Percentiles rank a stretch among this genome's conserved stretches.
phyloP scores from a whole-genome alignment of 2,888 invertebrate genomes.

The Hypsopygia costalis region DNA sequence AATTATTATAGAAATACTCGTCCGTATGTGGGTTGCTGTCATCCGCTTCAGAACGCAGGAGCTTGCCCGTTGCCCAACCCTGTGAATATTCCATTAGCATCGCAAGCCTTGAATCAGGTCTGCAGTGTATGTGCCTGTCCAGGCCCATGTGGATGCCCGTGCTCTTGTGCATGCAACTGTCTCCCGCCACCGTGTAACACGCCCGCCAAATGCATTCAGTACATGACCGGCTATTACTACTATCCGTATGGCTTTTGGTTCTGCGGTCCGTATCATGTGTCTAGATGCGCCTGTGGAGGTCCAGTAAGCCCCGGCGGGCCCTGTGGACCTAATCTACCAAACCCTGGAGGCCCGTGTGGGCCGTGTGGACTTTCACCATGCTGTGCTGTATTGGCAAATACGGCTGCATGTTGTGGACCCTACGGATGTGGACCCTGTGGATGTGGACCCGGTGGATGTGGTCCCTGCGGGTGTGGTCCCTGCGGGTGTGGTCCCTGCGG shows the following conservation, averaged over 20 bases:
- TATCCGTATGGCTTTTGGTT: conserved; percentile 27
- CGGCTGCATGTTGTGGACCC: conserved; percentile 10
- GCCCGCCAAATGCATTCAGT: conserved; percentile 35
- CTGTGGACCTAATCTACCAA: conserved; percentile 6
- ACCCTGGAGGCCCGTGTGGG: conserved; percentile 7
- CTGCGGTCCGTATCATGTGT: conserved; percentile 19
- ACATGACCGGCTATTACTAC: conserved; percentile 45
- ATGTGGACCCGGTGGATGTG: conserved; percentile 19
- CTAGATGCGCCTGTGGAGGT: conserved; percentile 4
- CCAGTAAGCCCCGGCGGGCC: conserved; percentile 6
- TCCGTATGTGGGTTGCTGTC: no score
- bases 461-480: conserved; percentile 24
- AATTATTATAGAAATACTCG: conserved; percentile 3
- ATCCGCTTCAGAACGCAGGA: not conserved
- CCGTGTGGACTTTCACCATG: conserved; percentile 7
- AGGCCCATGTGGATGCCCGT: conserved; percentile 4
- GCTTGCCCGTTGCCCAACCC: conserved; percentile 7
- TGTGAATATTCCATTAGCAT: not conserved
- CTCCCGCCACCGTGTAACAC: conserved; percentile 21
- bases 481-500: conserved; percentile 17
- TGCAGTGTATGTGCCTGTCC: conserved; percentile 9
- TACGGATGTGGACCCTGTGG: conserved; percentile 19
- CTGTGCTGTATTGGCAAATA: not conserved
- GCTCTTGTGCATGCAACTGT: conserved; percentile 7
- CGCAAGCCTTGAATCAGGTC: conserved; percentile 3